These are phyloP conservation scores for Cossypha niveicapilla DNA, from an alignment of 2,797 vertebrate species.

Conservation along the genomic window DNA sequence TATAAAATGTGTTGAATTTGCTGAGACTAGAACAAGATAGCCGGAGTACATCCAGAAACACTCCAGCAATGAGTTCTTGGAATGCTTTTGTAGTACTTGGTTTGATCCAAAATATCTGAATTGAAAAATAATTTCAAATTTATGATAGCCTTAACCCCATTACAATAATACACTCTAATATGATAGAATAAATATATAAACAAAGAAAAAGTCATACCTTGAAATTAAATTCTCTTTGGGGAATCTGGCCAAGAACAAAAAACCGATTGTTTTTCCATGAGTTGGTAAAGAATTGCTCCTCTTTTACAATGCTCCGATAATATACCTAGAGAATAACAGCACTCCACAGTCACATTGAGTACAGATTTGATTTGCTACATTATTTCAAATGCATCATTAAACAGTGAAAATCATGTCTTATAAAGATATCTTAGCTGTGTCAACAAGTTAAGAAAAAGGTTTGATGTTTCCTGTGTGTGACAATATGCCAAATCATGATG, in stretches of 20 bases:
- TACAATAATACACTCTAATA: not conserved
- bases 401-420: not conserved
- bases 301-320: not conserved
- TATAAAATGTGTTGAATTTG: not conserved
- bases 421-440: not conserved
- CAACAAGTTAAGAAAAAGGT: conserved; percentile 9
- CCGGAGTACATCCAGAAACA: not conserved
- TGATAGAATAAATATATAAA: not conserved
- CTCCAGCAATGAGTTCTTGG: not conserved
- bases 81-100: not conserved
- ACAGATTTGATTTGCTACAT: not conserved
- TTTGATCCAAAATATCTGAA: not conserved
- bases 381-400: not conserved
- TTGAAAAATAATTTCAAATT: not conserved
- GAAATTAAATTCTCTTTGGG: not conserved
- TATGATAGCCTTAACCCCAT: not conserved
- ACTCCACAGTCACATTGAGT: not conserved
- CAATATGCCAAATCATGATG: not conserved
- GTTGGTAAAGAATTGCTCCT: not conserved
- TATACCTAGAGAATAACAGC: not conserved
- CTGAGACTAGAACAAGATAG: not conserved
- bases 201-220: not conserved
- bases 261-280: not conserved
- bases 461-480: not conserved
- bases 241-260: not conserved